Evolutionary conservation across 2,113 vertebrate genomes (phyloP).

Genomic region (Microcebus tavaratra): DNA sequence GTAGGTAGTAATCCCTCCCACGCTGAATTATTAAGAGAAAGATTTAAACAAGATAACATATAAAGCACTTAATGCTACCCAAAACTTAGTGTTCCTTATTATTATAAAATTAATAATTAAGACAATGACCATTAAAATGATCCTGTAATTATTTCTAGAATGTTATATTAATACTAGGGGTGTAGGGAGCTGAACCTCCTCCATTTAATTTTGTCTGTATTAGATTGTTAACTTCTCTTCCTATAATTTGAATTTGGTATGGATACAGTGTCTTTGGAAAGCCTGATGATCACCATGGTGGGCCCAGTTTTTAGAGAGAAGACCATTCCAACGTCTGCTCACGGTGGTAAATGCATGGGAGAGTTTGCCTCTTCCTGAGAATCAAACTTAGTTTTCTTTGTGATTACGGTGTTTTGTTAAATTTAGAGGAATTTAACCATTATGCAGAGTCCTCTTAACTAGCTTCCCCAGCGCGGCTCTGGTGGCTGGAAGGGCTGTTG

Average conservation of each 20-base stretch:
- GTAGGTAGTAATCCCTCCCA: background rate
- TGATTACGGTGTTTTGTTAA: background rate
- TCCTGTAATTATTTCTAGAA: background rate
- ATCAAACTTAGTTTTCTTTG: background rate
- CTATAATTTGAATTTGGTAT: background rate
- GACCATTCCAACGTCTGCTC: background rate
- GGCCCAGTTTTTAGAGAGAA: background rate
- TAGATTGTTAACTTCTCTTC: background rate
- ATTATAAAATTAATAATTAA: background rate
- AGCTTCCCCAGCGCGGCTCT: rapidly evolving
- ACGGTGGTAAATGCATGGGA: too few relatives aligned
- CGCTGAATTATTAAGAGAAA: background rate
- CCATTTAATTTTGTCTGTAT: background rate
- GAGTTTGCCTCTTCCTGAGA: background rate
- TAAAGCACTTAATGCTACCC: background rate
- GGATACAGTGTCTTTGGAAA: background rate
- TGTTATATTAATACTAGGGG: background rate
- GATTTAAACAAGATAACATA: background rate
- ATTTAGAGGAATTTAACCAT: background rate
- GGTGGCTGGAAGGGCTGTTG: background rate
- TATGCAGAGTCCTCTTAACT: background rate
- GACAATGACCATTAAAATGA: background rate
- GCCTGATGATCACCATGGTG: background rate
- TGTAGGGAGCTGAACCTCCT: too few relatives aligned
- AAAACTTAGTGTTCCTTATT: background rate